Evolutionary conservation across 1,140 invertebrate genomes (phyloP).

Genomic region (Aplysia californica): DNA sequence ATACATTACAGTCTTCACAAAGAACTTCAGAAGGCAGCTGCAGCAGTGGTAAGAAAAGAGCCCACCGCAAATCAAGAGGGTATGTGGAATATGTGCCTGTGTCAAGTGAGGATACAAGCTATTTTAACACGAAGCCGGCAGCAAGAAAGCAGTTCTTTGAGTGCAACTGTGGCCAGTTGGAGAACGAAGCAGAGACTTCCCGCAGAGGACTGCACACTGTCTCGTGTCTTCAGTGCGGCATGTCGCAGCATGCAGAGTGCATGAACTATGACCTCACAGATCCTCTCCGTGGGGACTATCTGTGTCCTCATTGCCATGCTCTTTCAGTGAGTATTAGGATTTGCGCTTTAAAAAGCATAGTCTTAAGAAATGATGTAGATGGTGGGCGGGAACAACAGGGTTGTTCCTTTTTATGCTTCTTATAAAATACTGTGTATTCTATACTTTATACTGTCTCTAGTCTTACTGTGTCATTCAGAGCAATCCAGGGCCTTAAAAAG

Average conservation of each 20-base stretch:
- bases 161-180: constrained; percentile 57
- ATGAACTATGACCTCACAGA: constrained; percentile 71
- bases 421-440: too few species aligned
- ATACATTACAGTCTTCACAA: too few species aligned
- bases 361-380: too few species aligned
- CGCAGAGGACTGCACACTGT: constrained; percentile 43
- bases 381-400: too few species aligned
- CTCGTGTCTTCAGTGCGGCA: constrained; percentile 72
- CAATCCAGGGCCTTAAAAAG: too few species aligned
- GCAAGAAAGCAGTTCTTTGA: constrained; percentile 48
- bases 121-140: neutral
- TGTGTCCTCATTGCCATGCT: constrained; percentile 77
- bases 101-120: constrained; percentile 15
- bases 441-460: too few species aligned
- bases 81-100: constrained; percentile 23
- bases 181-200: constrained; percentile 17
- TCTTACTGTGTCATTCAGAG: too few species aligned
- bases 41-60: constrained; percentile 13
- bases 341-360: neutral
- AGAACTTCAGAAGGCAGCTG: too few species aligned
- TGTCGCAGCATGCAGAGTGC: constrained; percentile 75
- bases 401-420: too few species aligned
- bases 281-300: constrained; percentile 64
- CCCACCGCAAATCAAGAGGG: constrained; percentile 10
- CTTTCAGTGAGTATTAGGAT: constrained; percentile 62